These are phyloP conservation scores for Hyperoplus immaculatus DNA, from an alignment of 2,797 vertebrate genomes.

Conservation along the genomic window DNA sequence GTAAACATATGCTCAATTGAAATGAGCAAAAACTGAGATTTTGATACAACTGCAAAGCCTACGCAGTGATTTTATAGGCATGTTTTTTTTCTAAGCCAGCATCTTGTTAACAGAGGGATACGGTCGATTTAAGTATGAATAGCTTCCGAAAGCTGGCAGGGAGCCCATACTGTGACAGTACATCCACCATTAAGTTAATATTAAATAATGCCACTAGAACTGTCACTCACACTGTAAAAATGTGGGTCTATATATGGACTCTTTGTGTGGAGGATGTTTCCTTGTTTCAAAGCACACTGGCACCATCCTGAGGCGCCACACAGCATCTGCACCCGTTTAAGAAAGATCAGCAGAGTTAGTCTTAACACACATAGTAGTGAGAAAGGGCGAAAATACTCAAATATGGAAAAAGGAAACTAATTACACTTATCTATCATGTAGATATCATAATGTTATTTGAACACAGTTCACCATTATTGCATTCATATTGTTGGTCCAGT, in stretches of 20 bases:
- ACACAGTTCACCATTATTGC: background rate
- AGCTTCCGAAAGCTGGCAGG: slow-evolving; percentile 43
- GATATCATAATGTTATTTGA: background rate
- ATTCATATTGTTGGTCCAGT: background rate
- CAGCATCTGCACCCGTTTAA: slow-evolving; percentile 44
- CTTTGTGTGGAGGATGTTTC: background rate
- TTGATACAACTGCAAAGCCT: slow-evolving; percentile 22
- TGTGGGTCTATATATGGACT: slow-evolving; percentile 28
- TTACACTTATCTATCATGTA: slow-evolving; percentile 1
- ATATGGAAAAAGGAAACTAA: background rate
- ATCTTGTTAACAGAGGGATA: slow-evolving; percentile 40
- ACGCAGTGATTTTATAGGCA: slow-evolving; percentile 15
- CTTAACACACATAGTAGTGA: background rate
- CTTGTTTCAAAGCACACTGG: slow-evolving; percentile 74
- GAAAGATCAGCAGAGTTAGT: background rate
- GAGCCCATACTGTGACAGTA: slow-evolving; percentile 55
- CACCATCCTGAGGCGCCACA: slow-evolving; percentile 71
- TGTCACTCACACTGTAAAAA: slow-evolving; percentile 46
- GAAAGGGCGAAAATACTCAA: background rate
- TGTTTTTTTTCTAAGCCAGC: slow-evolving; percentile 23
- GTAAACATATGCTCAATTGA: background rate
- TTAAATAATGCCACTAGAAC: slow-evolving; percentile 53
- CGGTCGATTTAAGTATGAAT: slow-evolving; percentile 44
- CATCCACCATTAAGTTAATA: slow-evolving; percentile 55
- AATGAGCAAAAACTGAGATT: slow-evolving; percentile 12